Percentiles rank a stretch among this genome's conserved stretches.
Evolutionary conservation across 2,797 vertebrate species (phyloP).

Genomic region (Tragelaphus eurycerus): DNA sequence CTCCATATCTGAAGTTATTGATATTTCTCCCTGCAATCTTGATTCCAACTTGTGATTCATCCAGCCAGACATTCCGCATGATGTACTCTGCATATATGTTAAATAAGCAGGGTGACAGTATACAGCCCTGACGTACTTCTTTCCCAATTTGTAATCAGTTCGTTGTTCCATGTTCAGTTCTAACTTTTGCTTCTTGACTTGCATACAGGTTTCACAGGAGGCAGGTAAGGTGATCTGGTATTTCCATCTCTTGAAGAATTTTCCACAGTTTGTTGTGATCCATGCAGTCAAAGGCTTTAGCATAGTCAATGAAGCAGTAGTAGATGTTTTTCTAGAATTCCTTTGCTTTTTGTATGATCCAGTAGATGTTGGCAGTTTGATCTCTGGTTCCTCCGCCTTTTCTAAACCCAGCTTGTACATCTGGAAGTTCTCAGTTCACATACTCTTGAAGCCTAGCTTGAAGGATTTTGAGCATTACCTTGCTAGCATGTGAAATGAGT

Average conservation of each 20-base stretch:
- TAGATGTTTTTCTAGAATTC: background rate
- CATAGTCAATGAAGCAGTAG: background rate
- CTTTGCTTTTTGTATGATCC: background rate
- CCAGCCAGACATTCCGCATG: background rate
- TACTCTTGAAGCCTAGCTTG: background rate
- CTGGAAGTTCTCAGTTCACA: background rate
- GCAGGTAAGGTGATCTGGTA: background rate
- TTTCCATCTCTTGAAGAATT: background rate
- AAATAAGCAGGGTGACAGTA: background rate
- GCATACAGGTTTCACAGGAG: background rate
- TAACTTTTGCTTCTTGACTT: background rate
- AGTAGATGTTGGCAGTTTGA: background rate
- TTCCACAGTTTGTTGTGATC: background rate
- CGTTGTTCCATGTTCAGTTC: background rate
- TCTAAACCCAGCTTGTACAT: background rate
- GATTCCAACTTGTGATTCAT: background rate
- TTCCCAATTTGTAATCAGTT: background rate
- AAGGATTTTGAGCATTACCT: background rate
- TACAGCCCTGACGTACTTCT: background rate
- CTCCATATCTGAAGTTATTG: background rate
- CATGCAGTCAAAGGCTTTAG: background rate
- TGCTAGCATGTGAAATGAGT: background rate
- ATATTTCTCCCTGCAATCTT: background rate
- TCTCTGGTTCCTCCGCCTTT: background rate
- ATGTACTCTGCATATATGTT: background rate